Conservation (phyloP, 2,113 vertebrate genomes). For the Trochalopteron elliotii region DNA sequence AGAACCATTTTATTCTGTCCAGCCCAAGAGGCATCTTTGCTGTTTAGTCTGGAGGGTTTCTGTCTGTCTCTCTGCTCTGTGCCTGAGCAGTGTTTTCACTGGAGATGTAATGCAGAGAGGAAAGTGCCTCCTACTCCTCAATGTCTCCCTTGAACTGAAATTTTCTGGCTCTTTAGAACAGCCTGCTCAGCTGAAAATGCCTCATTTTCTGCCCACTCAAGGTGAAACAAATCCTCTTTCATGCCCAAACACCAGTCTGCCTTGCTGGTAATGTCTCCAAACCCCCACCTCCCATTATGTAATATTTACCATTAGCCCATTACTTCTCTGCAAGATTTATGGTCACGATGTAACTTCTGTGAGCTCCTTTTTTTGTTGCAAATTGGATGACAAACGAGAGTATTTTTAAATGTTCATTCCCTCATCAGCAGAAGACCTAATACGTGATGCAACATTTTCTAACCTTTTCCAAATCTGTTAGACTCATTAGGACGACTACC, state of each 20-base stretch:
- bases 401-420: not conserved
- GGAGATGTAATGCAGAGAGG: not conserved
- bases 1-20: not conserved
- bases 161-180: not conserved
- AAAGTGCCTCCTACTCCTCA: not conserved
- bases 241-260: not conserved
- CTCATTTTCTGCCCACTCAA: not conserved
- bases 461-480: conserved; percentile 14
- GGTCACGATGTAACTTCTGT: not conserved
- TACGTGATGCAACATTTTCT: not conserved
- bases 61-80: not conserved
- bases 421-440: not conserved
- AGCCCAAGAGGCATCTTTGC: not conserved
- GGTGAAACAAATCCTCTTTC: conserved; percentile 9
- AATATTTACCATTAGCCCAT: conserved; percentile 12
- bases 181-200: not conserved
- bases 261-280: not conserved
- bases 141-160: not conserved
- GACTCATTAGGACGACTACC: not conserved
- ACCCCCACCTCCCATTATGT: not conserved
- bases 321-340: not conserved
- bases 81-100: not conserved
- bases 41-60: not conserved
- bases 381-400: not conserved
- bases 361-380: not conserved